Base-by-base conservation (phyloP, 2,797 vertebrate genomes). In the Argyrosomus regius region DNA sequence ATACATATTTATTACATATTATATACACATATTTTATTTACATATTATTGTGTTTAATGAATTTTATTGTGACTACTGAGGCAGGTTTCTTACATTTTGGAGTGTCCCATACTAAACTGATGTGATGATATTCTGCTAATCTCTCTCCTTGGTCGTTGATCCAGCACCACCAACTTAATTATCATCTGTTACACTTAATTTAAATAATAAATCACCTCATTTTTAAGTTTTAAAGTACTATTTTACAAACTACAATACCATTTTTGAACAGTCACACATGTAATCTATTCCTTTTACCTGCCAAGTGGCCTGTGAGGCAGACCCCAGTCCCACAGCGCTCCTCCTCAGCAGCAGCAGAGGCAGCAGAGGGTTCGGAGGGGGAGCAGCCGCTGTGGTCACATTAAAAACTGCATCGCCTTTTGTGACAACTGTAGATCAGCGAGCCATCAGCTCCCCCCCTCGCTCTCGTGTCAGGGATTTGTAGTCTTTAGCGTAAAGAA, bases 391-490 rank as follows among this genome's bases (percentile, higher is more conserved):
- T 62, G 87, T 72, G 87, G 89, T 68, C 84, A 72, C 85, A 88
- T 88, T 86, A 87, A 83, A 91, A 86, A 77, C 90, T 88, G 88
- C 91, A 89, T 87, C 83, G 63, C 77, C 75, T 74, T 84, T 69
- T 80, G 76, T 86, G 89, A 92, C 91, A 92, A 88, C 88, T 90
- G 91, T 83, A 83, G 82, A 82, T 87, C 82, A 57, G 77, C 4
- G 76, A 83, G 79, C 86, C 79, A 31, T 68, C 86, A 50, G 80
- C 72, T 18, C 82, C 65, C 54, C 54, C 50, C 18, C 60, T 18
- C 86, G 60, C 77, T 53, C 35, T 63, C 22, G 39, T 84, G 79
- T 67, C 87, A 26, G 91, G 89, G 87, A 92, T 31, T 87, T 88
- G 90, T 91, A 93, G 92, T 91, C 77, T 84, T 86, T 73, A 66